Conservation (phyloP, 2,113 vertebrate species). For the Indri indri region DNA sequence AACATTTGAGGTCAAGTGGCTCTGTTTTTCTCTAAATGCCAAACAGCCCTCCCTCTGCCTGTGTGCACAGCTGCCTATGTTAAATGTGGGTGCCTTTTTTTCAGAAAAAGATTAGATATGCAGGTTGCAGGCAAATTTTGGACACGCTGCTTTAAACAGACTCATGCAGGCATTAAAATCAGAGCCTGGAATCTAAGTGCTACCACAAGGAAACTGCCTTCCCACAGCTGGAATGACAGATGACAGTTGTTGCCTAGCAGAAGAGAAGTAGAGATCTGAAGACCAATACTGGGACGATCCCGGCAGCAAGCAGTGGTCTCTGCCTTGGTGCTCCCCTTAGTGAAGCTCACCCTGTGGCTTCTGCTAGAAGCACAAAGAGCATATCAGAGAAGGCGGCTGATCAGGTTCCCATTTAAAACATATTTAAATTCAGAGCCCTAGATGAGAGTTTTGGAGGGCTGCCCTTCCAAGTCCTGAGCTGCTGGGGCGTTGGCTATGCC, state of each 20-base stretch:
- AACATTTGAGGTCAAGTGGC: neutral
- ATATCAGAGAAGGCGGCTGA: neutral
- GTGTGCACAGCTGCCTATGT: neutral
- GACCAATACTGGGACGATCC: neutral
- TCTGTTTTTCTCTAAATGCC: neutral
- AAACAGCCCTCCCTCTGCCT: neutral
- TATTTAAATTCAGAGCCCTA: neutral
- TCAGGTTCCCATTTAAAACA: neutral
- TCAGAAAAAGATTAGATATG: neutral
- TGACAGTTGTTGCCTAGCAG: neutral
- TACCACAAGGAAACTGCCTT: neutral
- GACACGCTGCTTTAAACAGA: neutral
- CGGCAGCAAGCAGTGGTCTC: neutral
- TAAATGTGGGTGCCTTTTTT: neutral
- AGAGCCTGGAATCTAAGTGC: neutral
- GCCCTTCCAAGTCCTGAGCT: neutral
- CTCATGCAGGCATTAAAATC: neutral
- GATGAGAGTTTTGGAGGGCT: neutral
- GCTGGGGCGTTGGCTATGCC: accelerated
- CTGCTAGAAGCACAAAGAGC: neutral
- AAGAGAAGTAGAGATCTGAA: neutral
- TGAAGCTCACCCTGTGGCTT: neutral
- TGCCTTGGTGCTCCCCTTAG: neutral
- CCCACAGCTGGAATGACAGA: neutral
- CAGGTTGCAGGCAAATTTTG: constrained; percentile 2